Base-by-base conservation (phyloP, 2,888 invertebrate species). In the Drosophila pseudotalamancana region DNA sequence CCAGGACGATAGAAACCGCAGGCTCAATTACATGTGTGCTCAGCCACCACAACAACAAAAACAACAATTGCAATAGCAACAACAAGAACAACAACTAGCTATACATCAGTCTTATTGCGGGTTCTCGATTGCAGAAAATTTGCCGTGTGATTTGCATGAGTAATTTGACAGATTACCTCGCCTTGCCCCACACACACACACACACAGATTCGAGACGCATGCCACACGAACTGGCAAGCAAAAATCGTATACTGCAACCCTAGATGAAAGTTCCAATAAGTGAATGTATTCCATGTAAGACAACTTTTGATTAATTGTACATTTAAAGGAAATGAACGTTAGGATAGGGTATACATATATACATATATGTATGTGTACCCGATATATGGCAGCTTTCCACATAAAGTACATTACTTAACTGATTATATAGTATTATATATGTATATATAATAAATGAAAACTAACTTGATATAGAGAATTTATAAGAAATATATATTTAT, bases 121-220 rank as follows among this genome's bases (percentile, higher is more conserved):
- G 21, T 14, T 9, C 18, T 32, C 31, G 34, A 46, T 40, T 54
- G 46, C 54, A 57, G 50, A 59, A 53, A 73, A 64, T 64, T 60
- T 42, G 53, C 49, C 60, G 43, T 64, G 66, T 46, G 82, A 82
- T 87, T 87, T 87, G 87, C 86, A 88, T 88, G 87, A 74, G 72
- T 88, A 88, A 88, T 88, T 87, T 87, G 88, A 88, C 83, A 88
- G 88, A 87, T 87, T 88, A 83, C 82, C 66, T 72, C 40, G 65
- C 61, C 56, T 32, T 11, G 69, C 39, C 18, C 46, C 40, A 49
- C 29, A 57, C 43, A 56, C 9, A 55, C 18, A 51, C 40, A 49
- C 29, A 57, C 43, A 56, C 9, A 55, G 40, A 42, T 48, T 60
- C n/a, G 60, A 60, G 48, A 14, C 19, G 31, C 60, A 39, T 25